phyloP scores from a whole-genome alignment of 2,113 vertebrate species.

The Phyllostomus hastatus region DNA sequence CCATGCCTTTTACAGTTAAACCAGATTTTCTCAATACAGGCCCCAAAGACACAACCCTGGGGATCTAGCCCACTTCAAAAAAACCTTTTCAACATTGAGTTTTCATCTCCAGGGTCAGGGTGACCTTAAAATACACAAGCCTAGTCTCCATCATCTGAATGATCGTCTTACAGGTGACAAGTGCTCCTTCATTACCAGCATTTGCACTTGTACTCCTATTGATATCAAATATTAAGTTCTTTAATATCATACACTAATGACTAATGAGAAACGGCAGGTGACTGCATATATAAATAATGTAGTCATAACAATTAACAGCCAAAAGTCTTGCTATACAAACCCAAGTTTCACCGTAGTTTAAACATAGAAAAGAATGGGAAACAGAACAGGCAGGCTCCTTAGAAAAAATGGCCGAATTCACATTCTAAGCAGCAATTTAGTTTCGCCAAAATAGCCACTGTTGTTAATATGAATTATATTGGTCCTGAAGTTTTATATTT shows the following conservation, averaged over 20 bases:
- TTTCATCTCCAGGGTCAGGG: not conserved
- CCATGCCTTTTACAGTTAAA: not conserved
- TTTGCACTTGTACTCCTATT: not conserved
- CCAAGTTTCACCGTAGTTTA: not conserved
- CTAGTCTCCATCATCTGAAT: not conserved
- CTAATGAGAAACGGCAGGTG: not conserved
- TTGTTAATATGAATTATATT: not conserved
- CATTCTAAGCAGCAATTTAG: not conserved
- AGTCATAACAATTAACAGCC: conserved; percentile 1
- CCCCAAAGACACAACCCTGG: not conserved
- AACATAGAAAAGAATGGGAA: not conserved
- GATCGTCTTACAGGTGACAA: not conserved
- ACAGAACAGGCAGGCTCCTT: not conserved
- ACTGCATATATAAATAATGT: not conserved
- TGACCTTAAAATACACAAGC: not conserved
- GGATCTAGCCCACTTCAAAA: not conserved
- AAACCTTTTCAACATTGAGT: not conserved
- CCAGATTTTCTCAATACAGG: not conserved
- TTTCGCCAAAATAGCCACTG: not conserved
- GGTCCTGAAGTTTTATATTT: not conserved
- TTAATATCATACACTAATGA: not conserved
- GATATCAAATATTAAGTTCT: not conserved
- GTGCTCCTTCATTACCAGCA: not conserved
- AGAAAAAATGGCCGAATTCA: not conserved
- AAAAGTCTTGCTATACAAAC: not conserved